Percentiles rank a stretch among this genome's conserved stretches.
Evolutionary conservation across 1,140 invertebrate genomes (phyloP).

Genomic region (Atta cephalotes): DNA sequence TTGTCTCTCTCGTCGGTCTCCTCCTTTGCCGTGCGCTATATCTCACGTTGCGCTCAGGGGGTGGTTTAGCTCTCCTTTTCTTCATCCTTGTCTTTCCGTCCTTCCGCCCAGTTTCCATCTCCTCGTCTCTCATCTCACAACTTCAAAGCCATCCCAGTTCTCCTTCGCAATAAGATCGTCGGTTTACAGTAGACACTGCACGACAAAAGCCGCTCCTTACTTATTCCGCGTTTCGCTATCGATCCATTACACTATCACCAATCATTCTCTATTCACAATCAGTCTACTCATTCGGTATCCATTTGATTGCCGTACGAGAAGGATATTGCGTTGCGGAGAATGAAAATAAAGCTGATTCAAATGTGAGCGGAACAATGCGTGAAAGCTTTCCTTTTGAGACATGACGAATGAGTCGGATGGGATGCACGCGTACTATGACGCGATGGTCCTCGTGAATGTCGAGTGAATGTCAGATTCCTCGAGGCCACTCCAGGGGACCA

Average conservation of each 20-base stretch:
- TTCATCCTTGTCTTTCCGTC: not conserved
- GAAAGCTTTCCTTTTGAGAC: slow-evolving; percentile 16
- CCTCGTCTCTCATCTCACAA: slow-evolving; percentile 55
- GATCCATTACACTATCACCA: slow-evolving; percentile 2
- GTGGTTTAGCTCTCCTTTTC: slow-evolving; percentile 20
- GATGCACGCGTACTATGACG: not conserved
- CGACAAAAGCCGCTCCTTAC: slow-evolving; percentile 69
- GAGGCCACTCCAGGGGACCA: slow-evolving; percentile 20
- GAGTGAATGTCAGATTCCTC: slow-evolving; percentile 68
- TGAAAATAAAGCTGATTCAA: slow-evolving; percentile 19
- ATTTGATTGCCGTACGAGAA: not conserved
- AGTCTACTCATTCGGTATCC: not conserved
- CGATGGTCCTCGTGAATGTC: slow-evolving; percentile 44
- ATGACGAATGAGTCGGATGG: slow-evolving; percentile 46
- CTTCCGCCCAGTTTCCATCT: slow-evolving; percentile 36
- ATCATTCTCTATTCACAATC: not conserved
- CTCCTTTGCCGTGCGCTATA: slow-evolving; percentile 33
- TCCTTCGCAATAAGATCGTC: slow-evolving; percentile 77
- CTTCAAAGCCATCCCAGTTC: slow-evolving; percentile 72
- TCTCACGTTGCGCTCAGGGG: not conserved
- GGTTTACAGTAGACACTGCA: slow-evolving; percentile 72
- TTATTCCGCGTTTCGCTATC: slow-evolving; percentile 32
- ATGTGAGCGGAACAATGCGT: slow-evolving; percentile 22
- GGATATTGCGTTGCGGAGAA: slow-evolving; percentile 11
- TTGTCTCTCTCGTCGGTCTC: slow-evolving; percentile 55